A percentile compares a stretch with the other conserved stretches of the same genome.
Evolutionary conservation across 2,113 vertebrate genomes (phyloP).

Genomic region (Tricholaema leucomelas): DNA sequence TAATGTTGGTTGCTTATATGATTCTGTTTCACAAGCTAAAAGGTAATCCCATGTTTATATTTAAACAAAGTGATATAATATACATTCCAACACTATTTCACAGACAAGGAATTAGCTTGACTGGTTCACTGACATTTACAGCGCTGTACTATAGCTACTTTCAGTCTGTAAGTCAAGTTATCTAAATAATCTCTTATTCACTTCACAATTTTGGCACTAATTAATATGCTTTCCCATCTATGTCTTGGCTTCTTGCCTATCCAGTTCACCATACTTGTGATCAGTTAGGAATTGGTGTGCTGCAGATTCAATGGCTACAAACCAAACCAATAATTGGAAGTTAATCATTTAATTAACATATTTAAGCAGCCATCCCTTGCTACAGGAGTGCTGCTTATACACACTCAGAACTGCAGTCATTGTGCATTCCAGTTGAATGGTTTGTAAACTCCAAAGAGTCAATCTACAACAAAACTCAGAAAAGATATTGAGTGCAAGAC

Average conservation of each 20-base stretch:
- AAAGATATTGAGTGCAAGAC: neutral
- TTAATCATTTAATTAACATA: neutral
- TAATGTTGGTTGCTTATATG: slow-evolving; percentile 34
- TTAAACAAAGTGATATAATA: slow-evolving; percentile 57
- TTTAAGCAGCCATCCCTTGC: neutral
- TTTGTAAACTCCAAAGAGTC: neutral
- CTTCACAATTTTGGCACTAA: slow-evolving; percentile 48
- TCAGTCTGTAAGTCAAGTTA: slow-evolving; percentile 56
- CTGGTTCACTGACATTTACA: slow-evolving; percentile 70
- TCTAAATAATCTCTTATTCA: slow-evolving; percentile 58
- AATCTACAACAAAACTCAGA: neutral
- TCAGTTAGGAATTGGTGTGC: neutral
- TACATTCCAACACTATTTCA: slow-evolving; percentile 42
- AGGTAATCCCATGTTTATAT: slow-evolving; percentile 53
- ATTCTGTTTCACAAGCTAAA: slow-evolving; percentile 37
- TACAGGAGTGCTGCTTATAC: neutral
- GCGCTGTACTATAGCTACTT: slow-evolving; percentile 34
- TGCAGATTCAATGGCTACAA: neutral
- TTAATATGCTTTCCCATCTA: slow-evolving; percentile 21
- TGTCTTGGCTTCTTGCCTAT: slow-evolving; percentile 2
- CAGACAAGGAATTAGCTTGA: slow-evolving; percentile 57
- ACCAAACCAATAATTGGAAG: slow-evolving; percentile 6
- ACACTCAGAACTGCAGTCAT: neutral
- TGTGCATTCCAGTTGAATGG: neutral
- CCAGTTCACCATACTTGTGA: neutral